A percentile compares a stretch with the other conserved stretches of the same genome.
phyloP scores from a whole-genome alignment of 2,888 invertebrate genomes.

The Cosmia pyralina region DNA sequence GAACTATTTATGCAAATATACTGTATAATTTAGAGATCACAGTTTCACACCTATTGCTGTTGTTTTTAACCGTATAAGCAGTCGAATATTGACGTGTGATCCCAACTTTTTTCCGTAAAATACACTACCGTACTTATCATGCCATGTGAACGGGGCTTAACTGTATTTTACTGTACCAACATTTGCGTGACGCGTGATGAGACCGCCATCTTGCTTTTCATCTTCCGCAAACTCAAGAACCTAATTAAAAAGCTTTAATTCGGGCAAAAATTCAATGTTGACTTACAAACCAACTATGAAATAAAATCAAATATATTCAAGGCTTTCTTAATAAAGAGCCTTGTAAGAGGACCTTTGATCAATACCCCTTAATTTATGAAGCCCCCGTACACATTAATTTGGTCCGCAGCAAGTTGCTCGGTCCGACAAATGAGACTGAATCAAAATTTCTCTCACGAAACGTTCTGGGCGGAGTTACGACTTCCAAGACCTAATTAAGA shows the following conservation, averaged over 20 bases:
- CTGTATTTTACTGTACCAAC: not conserved
- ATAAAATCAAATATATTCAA: constrained; percentile 21
- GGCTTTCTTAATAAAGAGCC: not conserved
- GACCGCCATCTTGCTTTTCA: constrained; percentile 1
- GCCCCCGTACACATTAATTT: constrained; percentile 44
- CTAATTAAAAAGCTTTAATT: constrained; percentile 6
- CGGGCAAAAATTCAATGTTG: not conserved
- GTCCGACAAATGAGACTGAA: constrained; percentile 37
- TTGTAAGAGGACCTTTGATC: constrained; percentile 36
- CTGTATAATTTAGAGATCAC: not conserved
- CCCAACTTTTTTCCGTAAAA: not conserved
- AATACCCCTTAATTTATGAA: constrained; percentile 48
- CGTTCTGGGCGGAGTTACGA: constrained; percentile 38
- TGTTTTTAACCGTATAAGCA: not conserved
- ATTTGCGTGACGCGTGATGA: not conserved
- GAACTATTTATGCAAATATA: not conserved
- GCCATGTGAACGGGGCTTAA: not conserved
- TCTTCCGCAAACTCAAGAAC: constrained; percentile 7
- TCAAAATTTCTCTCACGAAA: constrained; percentile 57
- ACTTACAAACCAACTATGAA: not conserved
- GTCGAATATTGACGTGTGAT: not conserved
- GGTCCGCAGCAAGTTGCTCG: constrained; percentile 32
- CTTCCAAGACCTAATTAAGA: constrained; percentile 45
- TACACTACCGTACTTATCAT: not conserved
- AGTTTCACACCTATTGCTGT: not conserved